Evolutionary conservation across 2,888 invertebrate genomes (phyloP), one percentile per base, ranked within the genome.

Genomic region (Pachliopta kotzebuea): DNA sequence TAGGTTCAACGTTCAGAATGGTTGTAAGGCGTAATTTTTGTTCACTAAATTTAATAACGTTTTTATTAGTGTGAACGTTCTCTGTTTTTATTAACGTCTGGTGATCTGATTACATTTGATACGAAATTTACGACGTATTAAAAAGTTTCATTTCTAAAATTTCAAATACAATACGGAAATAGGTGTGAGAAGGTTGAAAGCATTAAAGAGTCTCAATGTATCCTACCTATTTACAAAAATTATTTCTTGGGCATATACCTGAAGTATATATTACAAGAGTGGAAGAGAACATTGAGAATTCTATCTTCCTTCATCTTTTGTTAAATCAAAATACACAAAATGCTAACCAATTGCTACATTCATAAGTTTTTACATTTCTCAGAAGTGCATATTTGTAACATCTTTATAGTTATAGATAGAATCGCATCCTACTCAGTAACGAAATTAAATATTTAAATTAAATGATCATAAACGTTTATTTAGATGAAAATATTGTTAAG

Each of bases 41-140:
- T 60, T 60, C 37, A 54, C 37, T 2, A 37, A 45, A 26, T 56
- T 56, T 62, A 62, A 56, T 50, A 62, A 52, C 50, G 29, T 62
- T 62, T 56, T 62, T 62, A 62, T 56, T 60, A 45, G 42, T 42
- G 60, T 54, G 26, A 54, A 23, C 60, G 54, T 60, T 54, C 24
- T 37, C 42, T 54, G 45, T 60, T 60, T 60, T 60, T 60, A 60
- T 60, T 60, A 54, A 60, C 60, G 53, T 62, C 50, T 56, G 56
- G 21, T 62, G 56, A 56, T 56, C 56, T 62, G 56, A 62, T 62
- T 56, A 62, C 56, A 62, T 52, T 56, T 52, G 56, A 62, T 62
- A 52, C 18, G 37, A 52, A 62, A 56, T 62, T 62, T 62, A 62
- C 24, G 62, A 56, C n/a, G 42, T 45, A 54, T 60, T 60, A 60